A percentile compares a stretch with the other conserved stretches of the same genome.
Conservation (phyloP, 2,888 invertebrate genomes). For the Ophion costatus region DNA sequence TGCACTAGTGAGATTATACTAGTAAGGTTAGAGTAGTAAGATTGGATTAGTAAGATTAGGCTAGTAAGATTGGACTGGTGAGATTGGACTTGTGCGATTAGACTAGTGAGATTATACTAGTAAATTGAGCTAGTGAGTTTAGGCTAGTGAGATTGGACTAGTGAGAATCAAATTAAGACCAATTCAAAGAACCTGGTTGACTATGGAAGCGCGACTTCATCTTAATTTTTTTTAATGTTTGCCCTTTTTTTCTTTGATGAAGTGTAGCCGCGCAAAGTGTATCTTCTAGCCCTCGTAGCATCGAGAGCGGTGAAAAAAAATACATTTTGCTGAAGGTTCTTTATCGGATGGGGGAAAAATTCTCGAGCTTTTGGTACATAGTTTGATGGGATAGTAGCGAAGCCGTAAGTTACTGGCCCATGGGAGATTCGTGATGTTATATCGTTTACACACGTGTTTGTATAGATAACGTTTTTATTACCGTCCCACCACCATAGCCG, state of each 20-base stretch:
- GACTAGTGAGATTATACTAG: no score
- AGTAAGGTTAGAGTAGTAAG: no score
- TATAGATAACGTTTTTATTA: constrained; percentile 52
- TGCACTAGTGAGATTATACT: no score
- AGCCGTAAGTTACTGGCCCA: constrained; percentile 10
- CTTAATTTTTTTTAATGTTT: background rate
- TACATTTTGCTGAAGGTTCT: background rate
- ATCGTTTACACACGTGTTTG: background rate
- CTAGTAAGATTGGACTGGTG: no score
- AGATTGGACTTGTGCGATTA: no score
- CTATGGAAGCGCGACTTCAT: no score
- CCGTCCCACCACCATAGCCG: constrained; percentile 2
- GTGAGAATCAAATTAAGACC: no score
- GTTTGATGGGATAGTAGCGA: background rate
- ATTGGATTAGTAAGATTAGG: no score
- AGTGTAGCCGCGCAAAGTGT: background rate
- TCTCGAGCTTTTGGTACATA: background rate
- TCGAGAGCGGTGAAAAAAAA: background rate
- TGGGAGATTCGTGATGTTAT: constrained; percentile 13
- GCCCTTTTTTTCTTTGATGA: background rate
- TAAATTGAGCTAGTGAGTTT: no score
- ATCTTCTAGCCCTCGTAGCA: background rate
- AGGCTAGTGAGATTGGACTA: no score
- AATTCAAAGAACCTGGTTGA: no score
- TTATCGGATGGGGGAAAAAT: background rate